phyloP scores from a whole-genome alignment of 2,113 vertebrate genomes.

The Empidonax alnorum region DNA sequence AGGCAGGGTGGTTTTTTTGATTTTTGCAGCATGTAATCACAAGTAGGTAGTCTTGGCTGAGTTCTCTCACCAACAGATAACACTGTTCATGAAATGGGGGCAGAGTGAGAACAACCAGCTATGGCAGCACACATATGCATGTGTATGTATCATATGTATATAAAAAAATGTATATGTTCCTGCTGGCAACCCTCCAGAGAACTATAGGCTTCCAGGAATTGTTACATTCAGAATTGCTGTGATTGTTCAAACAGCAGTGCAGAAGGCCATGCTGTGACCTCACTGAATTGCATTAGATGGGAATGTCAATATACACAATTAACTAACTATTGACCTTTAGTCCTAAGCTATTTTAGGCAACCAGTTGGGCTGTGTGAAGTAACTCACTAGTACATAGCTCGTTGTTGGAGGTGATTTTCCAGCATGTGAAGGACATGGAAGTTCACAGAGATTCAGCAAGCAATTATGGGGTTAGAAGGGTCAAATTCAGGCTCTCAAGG shows the following conservation, averaged over 20 bases:
- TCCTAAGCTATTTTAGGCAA: slow-evolving; percentile 27
- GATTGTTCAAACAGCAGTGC: background rate
- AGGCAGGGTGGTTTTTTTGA: accelerated
- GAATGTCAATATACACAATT: slow-evolving; percentile 19
- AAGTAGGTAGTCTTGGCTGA: background rate
- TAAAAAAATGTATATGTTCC: background rate
- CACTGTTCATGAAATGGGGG: background rate
- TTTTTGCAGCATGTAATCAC: background rate
- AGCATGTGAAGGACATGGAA: accelerated
- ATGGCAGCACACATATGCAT: background rate
- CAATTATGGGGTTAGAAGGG: background rate
- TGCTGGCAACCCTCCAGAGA: background rate
- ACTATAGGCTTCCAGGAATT: background rate
- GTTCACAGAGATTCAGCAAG: background rate
- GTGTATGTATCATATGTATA: background rate
- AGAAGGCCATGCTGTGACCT: background rate
- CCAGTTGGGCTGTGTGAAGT: background rate
- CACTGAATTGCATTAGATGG: slow-evolving; percentile 16
- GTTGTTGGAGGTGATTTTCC: background rate
- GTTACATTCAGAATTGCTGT: background rate
- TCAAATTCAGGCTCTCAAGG: background rate
- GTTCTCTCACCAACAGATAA: background rate
- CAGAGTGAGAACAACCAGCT: background rate
- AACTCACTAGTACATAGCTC: background rate
- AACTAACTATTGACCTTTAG: slow-evolving; percentile 1